Percentiles rank a stretch among this genome's conserved stretches.
Evolutionary conservation across 2,113 vertebrate species (phyloP).

Genomic region (Gymnobelideus leadbeateri): DNA sequence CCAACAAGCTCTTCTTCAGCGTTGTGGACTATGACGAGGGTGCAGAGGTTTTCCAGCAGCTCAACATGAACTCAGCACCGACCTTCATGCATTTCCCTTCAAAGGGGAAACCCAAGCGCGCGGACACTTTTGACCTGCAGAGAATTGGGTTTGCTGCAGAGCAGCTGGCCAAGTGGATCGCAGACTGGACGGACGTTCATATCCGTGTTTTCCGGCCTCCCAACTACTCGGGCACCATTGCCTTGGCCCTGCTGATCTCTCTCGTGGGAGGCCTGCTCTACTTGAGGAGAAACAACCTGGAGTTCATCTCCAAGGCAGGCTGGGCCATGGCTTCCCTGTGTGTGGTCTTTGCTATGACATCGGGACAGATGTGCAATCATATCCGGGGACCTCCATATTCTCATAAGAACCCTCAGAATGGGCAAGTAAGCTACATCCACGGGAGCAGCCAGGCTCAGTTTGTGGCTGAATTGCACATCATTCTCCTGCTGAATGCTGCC

Average conservation of each 20-base stretch:
- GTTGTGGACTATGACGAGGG: constrained; percentile 99
- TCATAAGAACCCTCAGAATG: too few relatives aligned
- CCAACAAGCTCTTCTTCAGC: constrained; percentile 98
- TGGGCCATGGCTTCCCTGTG: constrained; percentile 99
- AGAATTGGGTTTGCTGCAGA: constrained; percentile 98
- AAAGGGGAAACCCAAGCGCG: constrained; percentile 96
- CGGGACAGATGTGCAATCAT: too few relatives aligned
- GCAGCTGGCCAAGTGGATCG: constrained; percentile 99
- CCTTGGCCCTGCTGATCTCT: constrained; percentile 94
- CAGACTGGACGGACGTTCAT: constrained; percentile 98
- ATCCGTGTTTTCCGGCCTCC: constrained; percentile 98
- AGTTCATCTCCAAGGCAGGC: constrained; percentile 99
- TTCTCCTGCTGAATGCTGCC: constrained; percentile 96
- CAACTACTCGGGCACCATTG: constrained; percentile 98
- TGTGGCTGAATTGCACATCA: constrained; percentile 98
- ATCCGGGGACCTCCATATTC: too few relatives aligned
- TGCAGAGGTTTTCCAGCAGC: constrained; percentile 98
- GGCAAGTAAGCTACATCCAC: constrained; percentile 99
- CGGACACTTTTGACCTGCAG: constrained; percentile 98
- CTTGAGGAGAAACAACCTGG: constrained; percentile 96
- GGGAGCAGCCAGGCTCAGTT: constrained; percentile 99
- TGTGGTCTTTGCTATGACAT: too few relatives aligned
- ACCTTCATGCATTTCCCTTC: constrained; percentile 99
- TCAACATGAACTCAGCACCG: constrained; percentile 99
- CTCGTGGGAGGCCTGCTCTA: constrained; percentile 97